phyloP scores from a whole-genome alignment of 2,113 vertebrate species.

The Gobiocypris rarus region DNA sequence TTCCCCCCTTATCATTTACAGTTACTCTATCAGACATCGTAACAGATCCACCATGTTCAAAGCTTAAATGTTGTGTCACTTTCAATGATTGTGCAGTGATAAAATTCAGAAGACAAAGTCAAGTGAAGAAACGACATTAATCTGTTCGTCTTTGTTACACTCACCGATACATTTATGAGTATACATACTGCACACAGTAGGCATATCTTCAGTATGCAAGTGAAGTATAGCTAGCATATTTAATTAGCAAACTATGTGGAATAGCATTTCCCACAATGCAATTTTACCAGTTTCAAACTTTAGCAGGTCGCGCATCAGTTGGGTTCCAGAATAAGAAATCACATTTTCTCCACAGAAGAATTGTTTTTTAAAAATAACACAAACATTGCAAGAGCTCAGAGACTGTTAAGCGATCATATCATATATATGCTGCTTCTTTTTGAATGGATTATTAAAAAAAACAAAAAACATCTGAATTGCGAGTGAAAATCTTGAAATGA shows the following conservation, averaged over 20 bases:
- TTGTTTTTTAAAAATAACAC: background rate
- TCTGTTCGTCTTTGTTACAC: background rate
- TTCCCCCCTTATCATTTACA: slow-evolving; percentile 1
- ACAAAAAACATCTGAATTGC: background rate
- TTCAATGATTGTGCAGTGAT: background rate
- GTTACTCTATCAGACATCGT: background rate
- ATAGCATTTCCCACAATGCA: background rate
- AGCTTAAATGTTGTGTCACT: slow-evolving; percentile 4
- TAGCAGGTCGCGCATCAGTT: background rate
- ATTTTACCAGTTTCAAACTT: background rate
- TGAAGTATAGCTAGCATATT: background rate
- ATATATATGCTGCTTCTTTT: background rate
- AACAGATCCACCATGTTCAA: background rate
- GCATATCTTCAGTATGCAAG: background rate
- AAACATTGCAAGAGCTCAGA: background rate
- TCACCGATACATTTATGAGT: background rate
- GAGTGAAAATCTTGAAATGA: background rate
- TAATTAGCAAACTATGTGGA: background rate
- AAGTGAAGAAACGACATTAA: background rate
- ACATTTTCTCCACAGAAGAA: background rate
- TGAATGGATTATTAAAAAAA: background rate
- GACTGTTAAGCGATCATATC: background rate
- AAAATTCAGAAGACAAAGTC: background rate
- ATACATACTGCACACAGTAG: background rate
- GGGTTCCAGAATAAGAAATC: background rate